Conservation (phyloP, 2,888 invertebrate species). For the Phyllotreta striolata region DNA sequence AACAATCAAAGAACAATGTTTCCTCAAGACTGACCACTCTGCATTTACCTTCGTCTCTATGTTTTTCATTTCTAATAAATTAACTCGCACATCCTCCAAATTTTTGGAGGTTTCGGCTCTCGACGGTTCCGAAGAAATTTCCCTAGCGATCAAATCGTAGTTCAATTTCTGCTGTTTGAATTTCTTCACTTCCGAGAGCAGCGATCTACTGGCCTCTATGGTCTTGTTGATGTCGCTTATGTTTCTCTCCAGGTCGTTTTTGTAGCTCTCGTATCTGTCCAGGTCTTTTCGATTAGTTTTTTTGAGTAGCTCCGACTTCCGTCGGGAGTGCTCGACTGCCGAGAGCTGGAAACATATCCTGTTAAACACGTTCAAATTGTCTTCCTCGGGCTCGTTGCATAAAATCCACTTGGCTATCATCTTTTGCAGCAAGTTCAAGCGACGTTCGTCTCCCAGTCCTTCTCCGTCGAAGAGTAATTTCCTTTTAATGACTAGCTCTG, state of each 20-base stretch:
- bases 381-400: slow-evolving; percentile 68
- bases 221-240: slow-evolving; percentile 81
- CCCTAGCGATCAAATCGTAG: slow-evolving; percentile 90
- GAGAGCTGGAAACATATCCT: slow-evolving; percentile 82
- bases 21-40: slow-evolving; percentile 32
- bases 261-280: slow-evolving; percentile 79
- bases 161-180: slow-evolving; percentile 89
- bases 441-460: slow-evolving; percentile 93
- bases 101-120: slow-evolving; percentile 76
- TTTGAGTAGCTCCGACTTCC: slow-evolving; percentile 80
- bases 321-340: slow-evolving; percentile 87
- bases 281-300: slow-evolving; percentile 85
- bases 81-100: slow-evolving; percentile 26
- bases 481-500: slow-evolving; percentile 94
- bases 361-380: slow-evolving; percentile 73
- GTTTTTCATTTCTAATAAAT: slow-evolving; percentile 22
- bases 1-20: slow-evolving; percentile 32
- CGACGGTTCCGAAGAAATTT: slow-evolving; percentile 89
- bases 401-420: slow-evolving; percentile 83
- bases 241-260: slow-evolving; percentile 77
- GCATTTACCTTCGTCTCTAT: slow-evolving; percentile 24
- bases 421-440: slow-evolving; percentile 84
- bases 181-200: slow-evolving; percentile 81
- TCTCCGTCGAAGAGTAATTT: slow-evolving; percentile 94
- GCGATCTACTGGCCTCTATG: slow-evolving; percentile 82